phyloP scores from a whole-genome alignment of 1,140 invertebrate species.

The Drosophila burlai region DNA sequence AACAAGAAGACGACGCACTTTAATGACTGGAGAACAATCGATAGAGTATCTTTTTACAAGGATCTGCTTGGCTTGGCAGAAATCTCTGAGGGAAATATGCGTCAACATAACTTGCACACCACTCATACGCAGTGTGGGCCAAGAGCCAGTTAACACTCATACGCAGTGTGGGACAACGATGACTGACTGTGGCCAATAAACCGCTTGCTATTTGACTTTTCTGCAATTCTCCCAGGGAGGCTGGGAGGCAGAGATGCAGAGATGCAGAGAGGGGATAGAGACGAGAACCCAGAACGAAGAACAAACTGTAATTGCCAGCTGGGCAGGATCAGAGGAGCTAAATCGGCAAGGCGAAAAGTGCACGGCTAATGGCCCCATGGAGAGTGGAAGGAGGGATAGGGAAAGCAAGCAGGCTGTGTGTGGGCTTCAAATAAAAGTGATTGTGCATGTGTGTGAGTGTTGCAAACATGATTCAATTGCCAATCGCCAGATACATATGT shows the following conservation, averaged over 20 bases:
- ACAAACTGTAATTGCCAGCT: constrained; percentile 35
- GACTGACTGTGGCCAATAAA: constrained; percentile 45
- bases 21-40: background rate
- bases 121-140: constrained; percentile 50
- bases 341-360: constrained; percentile 44
- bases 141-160: constrained; percentile 31
- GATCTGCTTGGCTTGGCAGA: background rate
- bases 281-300: background rate
- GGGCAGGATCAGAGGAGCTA: constrained; percentile 24
- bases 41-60: background rate
- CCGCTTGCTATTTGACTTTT: constrained; percentile 49
- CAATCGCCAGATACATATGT: constrained; percentile 48
- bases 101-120: constrained; percentile 41
- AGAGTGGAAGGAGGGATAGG: background rate
- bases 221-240: constrained; percentile 15
- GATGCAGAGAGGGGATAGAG: background rate
- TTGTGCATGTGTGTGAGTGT: constrained; percentile 6
- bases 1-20: background rate
- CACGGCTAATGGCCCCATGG: constrained; percentile 22
- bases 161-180: constrained; percentile 38
- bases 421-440: constrained; percentile 10
- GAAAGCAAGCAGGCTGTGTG: background rate
- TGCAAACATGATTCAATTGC: constrained; percentile 74
- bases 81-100: background rate
- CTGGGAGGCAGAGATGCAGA: background rate